Conservation (phyloP, 2,797 vertebrate genomes). For the Apogon hyalosoma region DNA sequence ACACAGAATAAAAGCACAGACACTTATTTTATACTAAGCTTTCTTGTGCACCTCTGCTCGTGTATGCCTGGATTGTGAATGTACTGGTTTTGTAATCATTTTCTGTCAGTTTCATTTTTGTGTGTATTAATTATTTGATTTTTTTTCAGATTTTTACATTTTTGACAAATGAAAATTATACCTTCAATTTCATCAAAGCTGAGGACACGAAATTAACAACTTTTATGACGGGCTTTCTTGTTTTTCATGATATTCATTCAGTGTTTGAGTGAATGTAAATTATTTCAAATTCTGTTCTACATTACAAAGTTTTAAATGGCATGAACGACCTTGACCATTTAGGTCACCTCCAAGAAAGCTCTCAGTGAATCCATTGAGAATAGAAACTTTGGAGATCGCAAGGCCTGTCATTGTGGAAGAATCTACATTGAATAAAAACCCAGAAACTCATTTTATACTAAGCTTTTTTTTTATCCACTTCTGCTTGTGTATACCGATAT, state of each 20-base stretch:
- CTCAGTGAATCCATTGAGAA: slow-evolving; percentile 19
- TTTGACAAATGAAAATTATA: too few relatives aligned
- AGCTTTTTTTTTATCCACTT: slow-evolving; percentile 8
- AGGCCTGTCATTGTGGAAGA: background rate
- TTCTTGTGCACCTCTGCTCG: background rate
- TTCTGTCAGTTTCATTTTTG: background rate
- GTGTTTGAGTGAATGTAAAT: slow-evolving; percentile 42
- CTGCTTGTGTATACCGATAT: background rate
- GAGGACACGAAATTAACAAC: background rate
- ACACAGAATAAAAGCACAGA: slow-evolving; percentile 21
- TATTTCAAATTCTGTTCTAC: too few relatives aligned
- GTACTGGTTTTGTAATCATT: background rate
- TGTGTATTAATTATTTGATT: background rate
- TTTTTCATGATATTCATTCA: slow-evolving; percentile 12
- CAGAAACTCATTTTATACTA: slow-evolving; percentile 14
- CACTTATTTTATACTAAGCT: slow-evolving; percentile 14
- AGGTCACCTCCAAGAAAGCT: slow-evolving; percentile 14
- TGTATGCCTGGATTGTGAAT: background rate
- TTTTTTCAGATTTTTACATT: slow-evolving; percentile 11
- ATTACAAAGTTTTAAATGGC: too few relatives aligned
- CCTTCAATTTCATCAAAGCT: slow-evolving; percentile 17
- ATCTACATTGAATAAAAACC: slow-evolving; percentile 20
- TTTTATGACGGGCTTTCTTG: background rate
- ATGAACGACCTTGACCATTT: slow-evolving; percentile 15
- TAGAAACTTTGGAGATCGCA: slow-evolving; percentile 17